A percentile compares a stretch with the other conserved stretches of the same genome.
Evolutionary conservation across 2,113 vertebrate genomes (phyloP).

Genomic region (Odontophorus gujanensis): DNA sequence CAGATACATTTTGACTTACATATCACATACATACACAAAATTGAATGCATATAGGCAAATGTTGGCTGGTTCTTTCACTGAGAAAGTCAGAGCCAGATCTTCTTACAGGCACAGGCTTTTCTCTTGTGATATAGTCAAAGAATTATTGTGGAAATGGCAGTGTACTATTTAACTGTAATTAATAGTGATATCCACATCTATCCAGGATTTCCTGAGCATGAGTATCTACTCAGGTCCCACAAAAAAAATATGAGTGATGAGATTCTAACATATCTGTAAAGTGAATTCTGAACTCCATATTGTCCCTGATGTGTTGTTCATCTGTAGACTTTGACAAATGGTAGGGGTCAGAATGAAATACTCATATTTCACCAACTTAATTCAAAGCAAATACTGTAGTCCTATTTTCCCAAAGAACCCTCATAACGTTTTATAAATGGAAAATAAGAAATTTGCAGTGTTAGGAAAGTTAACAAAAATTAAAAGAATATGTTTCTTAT

Average conservation of each 20-base stretch:
- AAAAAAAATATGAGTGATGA: rapidly evolving
- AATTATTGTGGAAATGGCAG: background rate
- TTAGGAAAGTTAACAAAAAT: background rate
- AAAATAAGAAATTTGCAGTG: background rate
- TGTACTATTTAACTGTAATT: background rate
- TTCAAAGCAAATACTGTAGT: background rate
- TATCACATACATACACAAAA: background rate
- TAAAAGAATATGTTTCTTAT: background rate
- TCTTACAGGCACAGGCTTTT: background rate
- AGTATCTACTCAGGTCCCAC: background rate
- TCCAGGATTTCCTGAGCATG: background rate
- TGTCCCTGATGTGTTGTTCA: background rate
- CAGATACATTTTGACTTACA: background rate
- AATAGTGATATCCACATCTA: background rate
- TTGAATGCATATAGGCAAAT: background rate
- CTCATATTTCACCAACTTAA: background rate
- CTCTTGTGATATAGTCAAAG: background rate
- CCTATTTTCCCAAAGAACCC: background rate
- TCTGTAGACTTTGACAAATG: background rate
- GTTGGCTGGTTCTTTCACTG: background rate
- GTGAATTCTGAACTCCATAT: background rate
- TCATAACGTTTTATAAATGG: background rate
- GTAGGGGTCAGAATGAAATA: background rate
- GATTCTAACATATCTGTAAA: background rate
- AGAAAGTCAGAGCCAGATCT: background rate